Conservation (phyloP, 2,113 vertebrate species). For the Corythornis cristatus region DNA sequence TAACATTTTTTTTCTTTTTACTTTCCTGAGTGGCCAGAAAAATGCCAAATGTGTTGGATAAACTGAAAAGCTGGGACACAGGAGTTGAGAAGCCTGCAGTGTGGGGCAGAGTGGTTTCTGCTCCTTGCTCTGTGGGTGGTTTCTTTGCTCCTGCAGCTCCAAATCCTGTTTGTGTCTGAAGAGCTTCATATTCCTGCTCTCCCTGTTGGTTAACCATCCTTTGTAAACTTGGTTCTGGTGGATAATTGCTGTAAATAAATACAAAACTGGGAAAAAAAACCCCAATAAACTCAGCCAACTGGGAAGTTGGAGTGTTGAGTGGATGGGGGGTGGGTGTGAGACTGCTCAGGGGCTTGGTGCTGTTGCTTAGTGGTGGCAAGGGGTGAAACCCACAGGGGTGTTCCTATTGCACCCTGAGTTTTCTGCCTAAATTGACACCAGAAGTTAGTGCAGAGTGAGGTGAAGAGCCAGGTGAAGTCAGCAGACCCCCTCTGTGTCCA, state of each 20-base stretch:
- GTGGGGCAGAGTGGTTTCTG: not conserved
- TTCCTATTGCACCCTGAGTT: not conserved
- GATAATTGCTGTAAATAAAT: not conserved
- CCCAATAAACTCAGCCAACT: not conserved
- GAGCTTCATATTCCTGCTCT: not conserved
- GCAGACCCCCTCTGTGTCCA: not conserved
- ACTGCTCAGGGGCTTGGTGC: not conserved
- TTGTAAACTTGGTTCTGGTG: not conserved
- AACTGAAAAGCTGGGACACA: not conserved
- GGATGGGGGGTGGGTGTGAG: not conserved
- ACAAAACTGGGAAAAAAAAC: not conserved
- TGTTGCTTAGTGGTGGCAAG: not conserved
- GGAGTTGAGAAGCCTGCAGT: not conserved
- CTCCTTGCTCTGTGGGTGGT: not conserved
- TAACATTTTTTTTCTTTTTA: not conserved
- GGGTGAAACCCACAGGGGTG: not conserved
- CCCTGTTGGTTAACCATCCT: not conserved
- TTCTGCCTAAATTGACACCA: not conserved
- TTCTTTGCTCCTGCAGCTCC: not conserved
- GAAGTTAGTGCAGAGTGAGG: not conserved
- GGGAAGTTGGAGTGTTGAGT: not conserved
- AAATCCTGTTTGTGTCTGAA: not conserved
- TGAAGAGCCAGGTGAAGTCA: rapidly evolving
- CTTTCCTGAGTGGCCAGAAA: not conserved
- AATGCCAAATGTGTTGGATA: not conserved